Evolutionary conservation across 2,797 vertebrate genomes (phyloP), one percentile per base, ranked within the genome.

Genomic region (Acridotheres tristis): DNA sequence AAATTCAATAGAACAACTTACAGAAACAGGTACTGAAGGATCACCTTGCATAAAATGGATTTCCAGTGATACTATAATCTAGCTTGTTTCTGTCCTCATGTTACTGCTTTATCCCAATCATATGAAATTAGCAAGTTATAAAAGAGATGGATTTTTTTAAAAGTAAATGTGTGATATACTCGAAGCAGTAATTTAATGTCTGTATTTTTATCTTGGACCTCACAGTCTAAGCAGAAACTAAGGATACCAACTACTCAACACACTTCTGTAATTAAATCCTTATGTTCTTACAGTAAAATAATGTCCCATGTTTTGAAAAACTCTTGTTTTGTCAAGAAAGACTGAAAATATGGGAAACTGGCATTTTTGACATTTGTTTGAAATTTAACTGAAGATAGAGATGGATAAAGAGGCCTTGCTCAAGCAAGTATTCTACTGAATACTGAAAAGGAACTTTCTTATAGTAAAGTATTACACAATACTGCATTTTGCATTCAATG

Each of bases 1-100:
- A 95, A 97, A 95, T 78, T 65, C 85, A 96, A 82, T 80, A 72
- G 47, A 96, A 96, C 89, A 92, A 84, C 82, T 94, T 96, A 96
- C 50, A 95, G 82, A 96, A 96, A 90, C 48, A 86, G 55, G 74
- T 58, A 80, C 78, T 69, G 48, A 96, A 95, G 84, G 69, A 93
- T 58, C 85, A 57, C 38, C 55, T 63, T 68, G 73, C 13, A 4
- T 77, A 58, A 79, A 94, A 96, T 42, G 48, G 69, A 94, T 89
- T 96, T 96, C 89, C 84, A 96, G 72, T 15, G 14, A 58, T 34
- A 48, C 25, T 92, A 40, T 77, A 92, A 93, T 40, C 40, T 59
- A 85, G 43, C 65, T 79, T 71, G 34, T 62, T 90, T 72, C 47
- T 50, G 30, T 53, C 16, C 34, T 90, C 23, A 4, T 65, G 57